Evolutionary conservation across 2,888 invertebrate species (phyloP).

Genomic region (Carcina quercana): DNA sequence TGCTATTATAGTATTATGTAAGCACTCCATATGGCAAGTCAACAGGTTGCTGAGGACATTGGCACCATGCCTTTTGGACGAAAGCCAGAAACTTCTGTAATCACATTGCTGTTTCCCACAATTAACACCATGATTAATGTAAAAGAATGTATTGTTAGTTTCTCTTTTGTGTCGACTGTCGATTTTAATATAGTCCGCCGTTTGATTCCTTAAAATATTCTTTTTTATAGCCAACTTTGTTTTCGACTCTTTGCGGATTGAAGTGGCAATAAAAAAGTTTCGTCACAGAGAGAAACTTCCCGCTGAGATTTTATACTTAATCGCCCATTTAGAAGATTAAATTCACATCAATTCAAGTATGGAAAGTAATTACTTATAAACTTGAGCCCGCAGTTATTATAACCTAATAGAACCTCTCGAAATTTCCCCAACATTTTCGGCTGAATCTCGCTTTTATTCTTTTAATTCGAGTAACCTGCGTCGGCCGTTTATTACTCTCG

Average conservation of each 20-base stretch:
- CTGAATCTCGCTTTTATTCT: constrained; percentile 22
- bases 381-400: constrained; percentile 16
- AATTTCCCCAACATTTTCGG: constrained; percentile 17
- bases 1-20: constrained; percentile 9
- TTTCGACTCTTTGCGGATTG: too few relatives aligned
- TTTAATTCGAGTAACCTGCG: constrained; percentile 26
- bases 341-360: constrained; percentile 1
- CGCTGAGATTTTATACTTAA: too few relatives aligned
- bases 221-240: too few relatives aligned
- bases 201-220: too few relatives aligned
- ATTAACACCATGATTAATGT: constrained; percentile 35
- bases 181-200: too few relatives aligned
- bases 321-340: constrained; percentile 1
- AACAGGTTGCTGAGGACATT: constrained; percentile 50
- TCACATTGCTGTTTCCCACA: constrained; percentile 36
- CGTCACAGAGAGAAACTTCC: too few relatives aligned
- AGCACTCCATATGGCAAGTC: constrained; percentile 32
- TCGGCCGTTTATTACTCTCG: constrained; percentile 25
- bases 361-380: constrained; percentile 11
- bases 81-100: constrained; percentile 43
- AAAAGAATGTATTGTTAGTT: constrained; percentile 17
- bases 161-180: too few relatives aligned
- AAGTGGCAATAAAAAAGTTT: too few relatives aligned
- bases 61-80: constrained; percentile 54
- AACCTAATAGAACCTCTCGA: constrained; percentile 14